A percentile compares a stretch with the other conserved stretches of the same genome.
These are phyloP conservation scores for Okapia johnstoni DNA, from an alignment of 2,113 vertebrate species.

Conservation along the genomic window DNA sequence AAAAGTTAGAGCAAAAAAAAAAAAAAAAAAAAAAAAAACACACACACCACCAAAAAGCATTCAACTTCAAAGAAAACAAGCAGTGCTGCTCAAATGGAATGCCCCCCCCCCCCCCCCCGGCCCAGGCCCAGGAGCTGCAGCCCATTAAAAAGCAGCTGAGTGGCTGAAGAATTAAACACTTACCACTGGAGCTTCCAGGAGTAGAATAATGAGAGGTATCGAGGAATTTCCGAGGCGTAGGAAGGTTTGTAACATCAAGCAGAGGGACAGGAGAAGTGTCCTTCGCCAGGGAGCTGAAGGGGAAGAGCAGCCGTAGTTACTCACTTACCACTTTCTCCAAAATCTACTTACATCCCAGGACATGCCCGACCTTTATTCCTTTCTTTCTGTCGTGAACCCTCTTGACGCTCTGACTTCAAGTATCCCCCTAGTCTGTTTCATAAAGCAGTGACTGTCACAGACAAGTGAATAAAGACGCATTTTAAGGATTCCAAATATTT, in stretches of 20 bases:
- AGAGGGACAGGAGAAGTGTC: slow-evolving; percentile 85
- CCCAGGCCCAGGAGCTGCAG: neutral
- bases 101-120: neutral
- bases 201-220: slow-evolving; percentile 90
- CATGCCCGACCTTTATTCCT: accelerated
- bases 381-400: neutral
- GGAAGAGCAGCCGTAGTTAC: neutral
- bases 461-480: neutral
- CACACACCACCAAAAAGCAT: neutral
- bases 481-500: neutral
- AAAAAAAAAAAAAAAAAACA: neutral
- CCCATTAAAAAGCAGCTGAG: slow-evolving; percentile 26
- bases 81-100: neutral
- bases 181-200: slow-evolving; percentile 86
- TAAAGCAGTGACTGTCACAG: neutral
- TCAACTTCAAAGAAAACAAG: neutral
- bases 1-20: neutral
- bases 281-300: slow-evolving; percentile 84
- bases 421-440: neutral
- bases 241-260: slow-evolving; percentile 91
- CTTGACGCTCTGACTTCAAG: neutral
- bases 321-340: neutral
- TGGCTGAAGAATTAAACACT: slow-evolving; percentile 53
- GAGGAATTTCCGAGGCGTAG: slow-evolving; percentile 92
- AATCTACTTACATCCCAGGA: neutral